Base-by-base conservation (phyloP, 2,888 invertebrate genomes). In the Argyresthia goedartella region DNA sequence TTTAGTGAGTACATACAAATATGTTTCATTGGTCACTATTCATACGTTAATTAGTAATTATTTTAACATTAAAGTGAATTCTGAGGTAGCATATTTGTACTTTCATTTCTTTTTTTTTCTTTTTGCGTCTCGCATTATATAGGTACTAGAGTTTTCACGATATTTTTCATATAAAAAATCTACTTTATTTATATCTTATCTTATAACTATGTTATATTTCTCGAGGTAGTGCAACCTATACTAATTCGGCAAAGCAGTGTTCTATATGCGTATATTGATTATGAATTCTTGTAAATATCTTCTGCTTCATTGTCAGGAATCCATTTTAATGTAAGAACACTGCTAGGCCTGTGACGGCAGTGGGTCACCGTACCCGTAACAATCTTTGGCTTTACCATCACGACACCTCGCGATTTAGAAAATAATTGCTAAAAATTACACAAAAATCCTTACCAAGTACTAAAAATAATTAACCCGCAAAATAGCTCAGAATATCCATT, bases 311-410 rank as follows among this genome's bases (percentile, higher is more conserved):
- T 25, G 25, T n/a, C 4, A 33, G 1, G 11, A 33, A 25, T 48
- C 1, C 15, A 15, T 14, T 48, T 35, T 15, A 48, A 36, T 48
- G 36, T 36, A 36, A 36, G n/a, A 36, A 14, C 48, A 25, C 71
- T 63, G 70, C 75, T 61, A 57, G 70, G 72, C 70, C 71, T 63
- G 86, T 86, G 86, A 86, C 86, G 86, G 86, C 85, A 82, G 81
- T 84, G 86, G 86, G 86, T 84, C 86, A 86, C 86, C 86, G 72
- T 86, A 86, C 86, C 86, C 86, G 86, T 86, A 86, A 80, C 75
- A 82, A 84, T 86, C 86, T 86, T 86, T 86, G 86, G 86, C 85
- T 86, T 86, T 79, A 86, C 86, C 86, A 86, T 86, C 86, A 86
- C 86, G 86, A 86, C 74, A 80, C 71, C 65, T 86, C 85, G 85